Base-by-base conservation (phyloP, 1,140 invertebrate species). In the Caenorhabditis remanei region DNA sequence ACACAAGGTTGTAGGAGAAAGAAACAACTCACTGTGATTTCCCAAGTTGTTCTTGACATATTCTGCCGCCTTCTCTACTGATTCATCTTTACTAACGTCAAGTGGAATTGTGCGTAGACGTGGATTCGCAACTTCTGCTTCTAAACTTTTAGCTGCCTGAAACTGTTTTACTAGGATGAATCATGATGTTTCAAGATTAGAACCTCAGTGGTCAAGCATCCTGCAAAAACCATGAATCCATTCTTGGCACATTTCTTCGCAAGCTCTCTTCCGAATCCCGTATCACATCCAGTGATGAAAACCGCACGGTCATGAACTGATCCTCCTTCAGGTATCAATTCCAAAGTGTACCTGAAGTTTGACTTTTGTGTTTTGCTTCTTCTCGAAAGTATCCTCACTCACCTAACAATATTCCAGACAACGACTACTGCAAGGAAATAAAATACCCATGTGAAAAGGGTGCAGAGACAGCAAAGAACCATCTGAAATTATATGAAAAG, bases 201-300 rank as follows among this genome's bases (percentile, higher is more conserved):
- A 58, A 90, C 89, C 75, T 90, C 83, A 24, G 90, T 63, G 7
- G 89, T 90, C 16, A 90, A 43, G 63, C 89, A 90, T 13, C 89
- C 89, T 14, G 89, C 85, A 46, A 88, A 90, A 4, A 90, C 89
- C 55, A 85, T 88, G 11, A 88, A 65, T 48, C 89, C 89, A 65
- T 71, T 88, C 13, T 46, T 63, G 7, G 85, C 85, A 61, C 90
- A 90, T 63, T 90, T 88, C 61, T 89, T 71, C 0, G 89, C 89
- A n/a, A 89, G 56, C 48, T 67, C 86, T 56, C 89, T 83, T 63
- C 89, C 89, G 48, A 90, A 90, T 85, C 89, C 89, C 16, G 89
- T 79, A 53, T 90, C 90, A 83, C 90, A 90, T 19, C 90, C 90
- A 14, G 88, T 90, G 48, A 90, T 90, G 63, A 90, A 89, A 24